phyloP scores from a whole-genome alignment of 2,113 vertebrate species.

The Holacanthus passer region DNA sequence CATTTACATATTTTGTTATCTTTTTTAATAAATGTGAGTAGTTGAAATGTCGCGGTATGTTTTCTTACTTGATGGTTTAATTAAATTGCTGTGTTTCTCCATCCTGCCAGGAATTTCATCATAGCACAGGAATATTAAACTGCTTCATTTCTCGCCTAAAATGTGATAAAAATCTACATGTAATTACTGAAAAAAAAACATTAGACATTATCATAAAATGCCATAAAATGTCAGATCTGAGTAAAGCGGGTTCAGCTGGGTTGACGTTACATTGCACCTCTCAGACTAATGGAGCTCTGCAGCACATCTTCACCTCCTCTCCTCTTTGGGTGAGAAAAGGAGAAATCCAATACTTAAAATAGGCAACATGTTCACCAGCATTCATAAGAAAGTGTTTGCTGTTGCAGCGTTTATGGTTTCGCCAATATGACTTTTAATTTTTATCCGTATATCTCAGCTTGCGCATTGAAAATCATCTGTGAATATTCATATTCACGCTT shows the following conservation, averaged over 20 bases:
- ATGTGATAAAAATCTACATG: not conserved
- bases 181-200: not conserved
- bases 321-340: not conserved
- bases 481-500: conserved; percentile 34
- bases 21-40: not conserved
- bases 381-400: not conserved
- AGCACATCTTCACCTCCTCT: not conserved
- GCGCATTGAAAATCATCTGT: conserved; percentile 15
- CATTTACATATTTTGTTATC: not conserved
- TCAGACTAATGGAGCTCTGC: not conserved
- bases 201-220: not conserved
- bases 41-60: not conserved
- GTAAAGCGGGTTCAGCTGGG: not conserved
- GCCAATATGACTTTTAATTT: not conserved
- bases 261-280: not conserved
- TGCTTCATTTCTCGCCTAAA: not conserved
- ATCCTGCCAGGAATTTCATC: conserved; percentile 14
- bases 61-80: not conserved
- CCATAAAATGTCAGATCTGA: conserved; percentile 6
- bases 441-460: not conserved
- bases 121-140: not conserved
- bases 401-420: not conserved
- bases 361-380: not conserved
- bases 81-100: not conserved
- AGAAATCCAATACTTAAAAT: not conserved